A percentile compares a stretch with the other conserved stretches of the same genome.
phyloP scores from a whole-genome alignment of 1,140 invertebrate genomes.

The Charaxes varanes region DNA sequence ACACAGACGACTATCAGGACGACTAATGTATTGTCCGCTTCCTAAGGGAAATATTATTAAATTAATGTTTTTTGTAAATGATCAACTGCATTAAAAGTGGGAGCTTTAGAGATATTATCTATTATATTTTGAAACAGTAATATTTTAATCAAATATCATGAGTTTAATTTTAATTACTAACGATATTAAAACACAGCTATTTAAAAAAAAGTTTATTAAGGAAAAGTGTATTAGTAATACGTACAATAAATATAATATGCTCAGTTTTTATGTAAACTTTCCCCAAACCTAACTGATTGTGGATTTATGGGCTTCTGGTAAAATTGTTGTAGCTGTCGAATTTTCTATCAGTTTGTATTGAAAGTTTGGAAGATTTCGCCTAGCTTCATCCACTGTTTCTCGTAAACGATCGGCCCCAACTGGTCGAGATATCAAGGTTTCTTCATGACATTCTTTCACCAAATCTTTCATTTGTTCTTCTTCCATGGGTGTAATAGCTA shows the following conservation, averaged over 20 bases:
- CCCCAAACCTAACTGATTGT: too few relatives aligned
- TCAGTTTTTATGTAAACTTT: too few relatives aligned
- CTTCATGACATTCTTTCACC: slow-evolving; percentile 39
- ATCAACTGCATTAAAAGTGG: background rate
- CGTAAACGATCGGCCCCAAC: slow-evolving; percentile 27
- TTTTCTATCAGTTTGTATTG: slow-evolving; percentile 38
- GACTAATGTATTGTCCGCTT: slow-evolving; percentile 38
- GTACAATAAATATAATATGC: too few relatives aligned
- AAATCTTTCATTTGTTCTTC: slow-evolving; percentile 40
- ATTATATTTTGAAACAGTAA: too few relatives aligned
- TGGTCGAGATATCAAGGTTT: slow-evolving; percentile 14
- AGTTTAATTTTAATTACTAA: too few relatives aligned
- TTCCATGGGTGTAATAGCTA: slow-evolving; percentile 31
- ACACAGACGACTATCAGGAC: slow-evolving; percentile 32
- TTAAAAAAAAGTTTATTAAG: too few relatives aligned
- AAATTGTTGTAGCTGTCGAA: slow-evolving; percentile 37
- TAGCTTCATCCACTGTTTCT: slow-evolving; percentile 45
- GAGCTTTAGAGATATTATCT: background rate
- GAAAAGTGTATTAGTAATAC: too few relatives aligned
- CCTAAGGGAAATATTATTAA: slow-evolving; percentile 23
- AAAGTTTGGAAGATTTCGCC: slow-evolving; percentile 50
- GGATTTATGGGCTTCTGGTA: slow-evolving; percentile 35
- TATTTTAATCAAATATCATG: too few relatives aligned
- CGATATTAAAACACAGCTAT: too few relatives aligned
- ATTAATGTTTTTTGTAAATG: background rate